phyloP scores from a whole-genome alignment of 2,888 invertebrate species.

The Amaurobius ferox region DNA sequence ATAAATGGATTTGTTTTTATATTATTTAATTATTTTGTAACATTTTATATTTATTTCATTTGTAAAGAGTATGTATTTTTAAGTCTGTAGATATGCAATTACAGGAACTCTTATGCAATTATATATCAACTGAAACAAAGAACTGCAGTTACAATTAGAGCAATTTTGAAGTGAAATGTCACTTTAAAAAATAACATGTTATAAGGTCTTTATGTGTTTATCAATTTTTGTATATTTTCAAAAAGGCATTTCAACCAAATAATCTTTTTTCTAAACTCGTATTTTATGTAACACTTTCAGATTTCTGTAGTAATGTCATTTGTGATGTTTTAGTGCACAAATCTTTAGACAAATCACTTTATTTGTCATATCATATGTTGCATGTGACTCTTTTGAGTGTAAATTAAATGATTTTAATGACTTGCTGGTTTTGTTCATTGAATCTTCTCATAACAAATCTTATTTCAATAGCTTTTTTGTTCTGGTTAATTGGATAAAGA shows the following conservation, averaged over 20 bases:
- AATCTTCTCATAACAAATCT: too few species aligned
- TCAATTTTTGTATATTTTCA: background rate
- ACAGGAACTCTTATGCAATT: background rate
- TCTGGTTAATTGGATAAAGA: too few species aligned
- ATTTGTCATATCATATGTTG: constrained; percentile 39
- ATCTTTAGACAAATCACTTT: constrained; percentile 36
- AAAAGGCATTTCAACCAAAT: background rate
- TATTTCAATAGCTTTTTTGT: too few species aligned
- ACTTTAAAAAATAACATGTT: background rate
- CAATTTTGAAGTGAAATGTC: background rate
- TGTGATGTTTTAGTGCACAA: constrained; percentile 33
- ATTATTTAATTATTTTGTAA: constrained; percentile 19
- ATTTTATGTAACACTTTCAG: constrained; percentile 24
- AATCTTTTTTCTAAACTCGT: constrained; percentile 19
- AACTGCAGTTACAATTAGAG: background rate
- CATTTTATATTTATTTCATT: constrained; percentile 43
- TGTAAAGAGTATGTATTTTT: constrained; percentile 45
- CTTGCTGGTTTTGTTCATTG: too few species aligned
- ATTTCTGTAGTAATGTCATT: constrained; percentile 17
- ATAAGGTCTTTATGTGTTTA: background rate
- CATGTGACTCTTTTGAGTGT: constrained; percentile 56
- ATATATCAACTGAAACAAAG: background rate
- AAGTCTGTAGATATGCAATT: constrained; percentile 47
- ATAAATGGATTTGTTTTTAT: constrained; percentile 29
- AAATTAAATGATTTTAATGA: constrained; percentile 64